Evolutionary conservation across 2,113 vertebrate genomes (phyloP).

Genomic region (Sphaerodactylus townsendi): DNA sequence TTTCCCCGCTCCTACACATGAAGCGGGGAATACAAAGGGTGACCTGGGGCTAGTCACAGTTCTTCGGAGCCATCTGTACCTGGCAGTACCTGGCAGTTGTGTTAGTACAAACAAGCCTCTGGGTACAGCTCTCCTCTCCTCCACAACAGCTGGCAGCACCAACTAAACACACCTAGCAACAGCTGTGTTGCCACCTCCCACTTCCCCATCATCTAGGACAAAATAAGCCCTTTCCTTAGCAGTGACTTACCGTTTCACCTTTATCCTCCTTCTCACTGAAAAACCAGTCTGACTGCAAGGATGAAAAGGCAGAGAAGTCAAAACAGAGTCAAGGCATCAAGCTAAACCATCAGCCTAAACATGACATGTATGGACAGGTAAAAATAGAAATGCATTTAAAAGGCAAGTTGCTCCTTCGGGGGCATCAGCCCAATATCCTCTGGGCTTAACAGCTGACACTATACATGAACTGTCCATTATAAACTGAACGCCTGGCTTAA

Average conservation of each 20-base stretch:
- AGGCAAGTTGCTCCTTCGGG: background rate
- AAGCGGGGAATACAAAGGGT: no score
- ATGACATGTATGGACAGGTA: background rate
- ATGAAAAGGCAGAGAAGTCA: constrained; percentile 5
- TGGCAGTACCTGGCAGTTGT: no score
- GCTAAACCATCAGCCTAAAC: background rate
- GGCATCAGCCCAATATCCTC: background rate
- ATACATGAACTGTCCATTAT: background rate
- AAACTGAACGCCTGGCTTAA: background rate
- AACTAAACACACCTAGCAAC: background rate
- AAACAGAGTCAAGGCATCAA: background rate
- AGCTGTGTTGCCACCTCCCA: background rate
- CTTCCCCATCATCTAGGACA: background rate
- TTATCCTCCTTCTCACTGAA: constrained; percentile 92
- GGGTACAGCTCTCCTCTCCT: no score
- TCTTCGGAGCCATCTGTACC: no score
- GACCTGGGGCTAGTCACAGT: no score
- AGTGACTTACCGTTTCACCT: constrained; percentile 85
- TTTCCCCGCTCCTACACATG: no score
- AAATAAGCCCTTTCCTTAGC: background rate
- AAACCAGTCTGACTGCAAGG: constrained; percentile 85
- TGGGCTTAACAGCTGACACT: background rate
- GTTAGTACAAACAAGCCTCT: no score
- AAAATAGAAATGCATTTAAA: background rate
- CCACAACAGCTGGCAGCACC: background rate